phyloP scores from a whole-genome alignment of 2,113 vertebrate genomes.

The Actinemys pallida region DNA sequence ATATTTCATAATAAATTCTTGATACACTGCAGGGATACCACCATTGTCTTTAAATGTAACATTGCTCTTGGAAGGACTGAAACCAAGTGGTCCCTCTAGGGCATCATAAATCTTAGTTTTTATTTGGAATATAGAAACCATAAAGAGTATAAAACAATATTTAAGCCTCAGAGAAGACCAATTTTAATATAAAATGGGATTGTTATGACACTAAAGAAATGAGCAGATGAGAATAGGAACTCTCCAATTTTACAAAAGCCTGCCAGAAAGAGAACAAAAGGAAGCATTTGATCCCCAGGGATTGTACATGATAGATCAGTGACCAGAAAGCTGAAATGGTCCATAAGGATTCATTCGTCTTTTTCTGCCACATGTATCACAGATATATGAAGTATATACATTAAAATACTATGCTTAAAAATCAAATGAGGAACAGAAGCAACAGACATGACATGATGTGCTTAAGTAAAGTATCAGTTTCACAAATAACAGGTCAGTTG shows the following conservation, averaged over 20 bases:
- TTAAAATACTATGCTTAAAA: slow-evolving; percentile 46
- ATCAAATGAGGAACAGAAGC: slow-evolving; percentile 18
- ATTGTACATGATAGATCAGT: slow-evolving; percentile 31
- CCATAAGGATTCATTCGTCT: not conserved
- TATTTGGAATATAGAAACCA: slow-evolving; percentile 74
- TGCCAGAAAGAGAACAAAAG: slow-evolving; percentile 56
- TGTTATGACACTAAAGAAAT: slow-evolving; percentile 78
- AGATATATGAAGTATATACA: not conserved
- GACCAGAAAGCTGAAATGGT: slow-evolving; percentile 65
- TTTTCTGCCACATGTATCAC: slow-evolving; percentile 6
- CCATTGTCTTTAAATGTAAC: slow-evolving; percentile 71
- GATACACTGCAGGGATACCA: slow-evolving; percentile 70
- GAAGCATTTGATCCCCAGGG: slow-evolving; percentile 4
- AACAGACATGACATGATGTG: not conserved
- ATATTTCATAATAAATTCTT: slow-evolving; percentile 76
- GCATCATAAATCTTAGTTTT: slow-evolving; percentile 80
- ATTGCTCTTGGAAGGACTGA: slow-evolving; percentile 79
- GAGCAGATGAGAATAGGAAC: slow-evolving; percentile 61
- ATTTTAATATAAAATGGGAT: slow-evolving; percentile 78
- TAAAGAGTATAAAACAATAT: slow-evolving; percentile 78
- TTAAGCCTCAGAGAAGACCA: slow-evolving; percentile 78
- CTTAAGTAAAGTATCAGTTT: not conserved
- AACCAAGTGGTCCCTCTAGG: slow-evolving; percentile 72
- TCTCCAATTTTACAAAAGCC: slow-evolving; percentile 64
- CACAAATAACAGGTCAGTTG: not conserved